Conservation (phyloP, 2,888 invertebrate species). For the Drosophila planitibia region DNA sequence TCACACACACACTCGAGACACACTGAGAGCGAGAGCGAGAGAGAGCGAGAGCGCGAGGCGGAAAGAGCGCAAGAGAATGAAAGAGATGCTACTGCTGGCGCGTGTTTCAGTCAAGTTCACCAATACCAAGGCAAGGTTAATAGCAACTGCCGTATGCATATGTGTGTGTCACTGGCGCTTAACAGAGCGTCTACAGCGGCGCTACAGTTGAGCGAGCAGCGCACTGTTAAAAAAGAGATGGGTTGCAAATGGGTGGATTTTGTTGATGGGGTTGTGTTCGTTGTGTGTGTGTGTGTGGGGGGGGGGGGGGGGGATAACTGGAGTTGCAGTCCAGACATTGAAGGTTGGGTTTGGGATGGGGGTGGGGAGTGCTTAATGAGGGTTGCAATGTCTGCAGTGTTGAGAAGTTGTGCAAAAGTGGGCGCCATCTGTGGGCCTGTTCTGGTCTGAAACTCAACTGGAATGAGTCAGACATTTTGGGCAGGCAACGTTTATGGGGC, state of each 20-base stretch:
- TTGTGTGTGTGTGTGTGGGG: not conserved
- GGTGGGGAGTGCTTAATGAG: conserved; percentile 57
- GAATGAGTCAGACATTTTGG: conserved; percentile 66
- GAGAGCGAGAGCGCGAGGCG: conserved; percentile 19
- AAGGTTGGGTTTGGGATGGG: conserved; percentile 40
- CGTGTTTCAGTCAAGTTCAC: conserved; percentile 76
- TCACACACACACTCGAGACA: conserved; percentile 29
- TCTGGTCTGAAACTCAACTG: conserved; percentile 15
- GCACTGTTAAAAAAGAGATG: conserved; percentile 50
- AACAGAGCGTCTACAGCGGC: conserved; percentile 69
- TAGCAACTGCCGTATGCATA: conserved; percentile 21
- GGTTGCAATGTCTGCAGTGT: conserved; percentile 70
- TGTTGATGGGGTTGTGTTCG: conserved; percentile 13
- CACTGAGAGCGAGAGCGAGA: conserved; percentile 9
- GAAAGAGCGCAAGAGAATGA: conserved; percentile 27
- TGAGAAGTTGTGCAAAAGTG: conserved; percentile 49
- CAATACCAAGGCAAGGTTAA: conserved; percentile 66
- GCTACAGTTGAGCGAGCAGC: conserved; percentile 62
- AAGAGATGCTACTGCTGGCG: conserved; percentile 49
- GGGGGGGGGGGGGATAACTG: conserved; percentile 30
- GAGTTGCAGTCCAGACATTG: conserved; percentile 63
- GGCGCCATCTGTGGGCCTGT: conserved; percentile 25
- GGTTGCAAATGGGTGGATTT: conserved; percentile 5
- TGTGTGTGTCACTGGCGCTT: conserved; percentile 44
- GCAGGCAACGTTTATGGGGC: conserved; percentile 18